A percentile compares a stretch with the other conserved stretches of the same genome.
phyloP scores from a whole-genome alignment of 2,888 invertebrate genomes.

The Gonocerus acuteangulatus region DNA sequence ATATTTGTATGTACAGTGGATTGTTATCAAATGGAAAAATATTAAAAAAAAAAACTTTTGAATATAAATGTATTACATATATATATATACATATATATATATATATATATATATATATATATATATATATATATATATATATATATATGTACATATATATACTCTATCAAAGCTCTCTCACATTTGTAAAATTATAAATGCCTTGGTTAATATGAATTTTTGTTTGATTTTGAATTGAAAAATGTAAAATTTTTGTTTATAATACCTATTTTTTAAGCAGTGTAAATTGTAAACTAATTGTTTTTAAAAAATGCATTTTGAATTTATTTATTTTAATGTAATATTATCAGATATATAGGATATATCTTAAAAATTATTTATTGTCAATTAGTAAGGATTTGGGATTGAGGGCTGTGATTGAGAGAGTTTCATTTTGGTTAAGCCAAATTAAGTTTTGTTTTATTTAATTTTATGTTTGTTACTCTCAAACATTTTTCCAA shows the following conservation, averaged over 20 bases:
- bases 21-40: too few species aligned
- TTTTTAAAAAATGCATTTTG: background rate
- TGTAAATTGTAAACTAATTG: background rate
- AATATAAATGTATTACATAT: too few species aligned
- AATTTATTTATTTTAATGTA: constrained; percentile 6
- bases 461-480: background rate
- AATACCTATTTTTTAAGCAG: background rate
- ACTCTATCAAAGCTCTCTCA: constrained; percentile 9
- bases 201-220: background rate
- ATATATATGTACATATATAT: too few species aligned
- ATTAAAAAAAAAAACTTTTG: too few species aligned
- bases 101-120: too few species aligned
- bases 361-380: constrained; percentile 16
- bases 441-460: constrained; percentile 18
- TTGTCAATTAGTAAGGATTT: constrained; percentile 17
- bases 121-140: too few species aligned
- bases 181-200: background rate
- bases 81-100: too few species aligned
- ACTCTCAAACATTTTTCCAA: too few species aligned
- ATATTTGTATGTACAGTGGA: too few species aligned
- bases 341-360: background rate
- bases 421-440: constrained; percentile 17
- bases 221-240: background rate
- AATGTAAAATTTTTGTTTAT: constrained; percentile 2
- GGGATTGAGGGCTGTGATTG: constrained; percentile 27